These are phyloP conservation scores for Phengaris arion DNA, from an alignment of 2,888 invertebrate genomes.

Conservation along the genomic window DNA sequence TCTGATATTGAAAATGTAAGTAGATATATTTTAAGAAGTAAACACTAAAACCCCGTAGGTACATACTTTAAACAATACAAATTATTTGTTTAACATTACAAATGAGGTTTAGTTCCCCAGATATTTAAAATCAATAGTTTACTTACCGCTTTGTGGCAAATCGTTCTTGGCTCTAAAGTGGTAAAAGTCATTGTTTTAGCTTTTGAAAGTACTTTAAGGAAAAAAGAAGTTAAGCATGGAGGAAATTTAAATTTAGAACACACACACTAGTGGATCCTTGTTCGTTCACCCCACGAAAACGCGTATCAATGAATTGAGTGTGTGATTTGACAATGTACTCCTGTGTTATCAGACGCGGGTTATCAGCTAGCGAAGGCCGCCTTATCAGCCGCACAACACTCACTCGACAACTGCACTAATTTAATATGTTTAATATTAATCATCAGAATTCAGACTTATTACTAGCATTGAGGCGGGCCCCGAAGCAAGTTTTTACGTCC, in stretches of 20 bases:
- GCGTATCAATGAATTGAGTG: constrained; percentile 26
- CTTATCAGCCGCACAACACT: constrained; percentile 14
- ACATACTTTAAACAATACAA: too few relatives aligned
- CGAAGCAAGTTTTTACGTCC: neutral
- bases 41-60: too few relatives aligned
- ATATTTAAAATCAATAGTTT: neutral
- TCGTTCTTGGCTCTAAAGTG: neutral
- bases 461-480: neutral
- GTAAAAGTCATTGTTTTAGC: neutral
- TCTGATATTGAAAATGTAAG: neutral
- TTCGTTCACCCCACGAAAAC: constrained; percentile 27
- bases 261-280: constrained; percentile 2
- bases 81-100: too few relatives aligned
- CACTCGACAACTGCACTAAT: constrained; percentile 23
- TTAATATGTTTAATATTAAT: constrained; percentile 18
- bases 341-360: constrained; percentile 33
- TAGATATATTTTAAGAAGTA: neutral
- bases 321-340: constrained; percentile 31
- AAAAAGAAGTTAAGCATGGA: neutral
- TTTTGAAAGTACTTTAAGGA: neutral
- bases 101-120: neutral
- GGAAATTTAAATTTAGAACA: constrained; percentile 7
- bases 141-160: neutral
- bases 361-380: constrained; percentile 38
- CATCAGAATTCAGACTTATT: neutral